Evolutionary conservation across 2,113 vertebrate genomes (phyloP).

Genomic region (Orycteropus afer): DNA sequence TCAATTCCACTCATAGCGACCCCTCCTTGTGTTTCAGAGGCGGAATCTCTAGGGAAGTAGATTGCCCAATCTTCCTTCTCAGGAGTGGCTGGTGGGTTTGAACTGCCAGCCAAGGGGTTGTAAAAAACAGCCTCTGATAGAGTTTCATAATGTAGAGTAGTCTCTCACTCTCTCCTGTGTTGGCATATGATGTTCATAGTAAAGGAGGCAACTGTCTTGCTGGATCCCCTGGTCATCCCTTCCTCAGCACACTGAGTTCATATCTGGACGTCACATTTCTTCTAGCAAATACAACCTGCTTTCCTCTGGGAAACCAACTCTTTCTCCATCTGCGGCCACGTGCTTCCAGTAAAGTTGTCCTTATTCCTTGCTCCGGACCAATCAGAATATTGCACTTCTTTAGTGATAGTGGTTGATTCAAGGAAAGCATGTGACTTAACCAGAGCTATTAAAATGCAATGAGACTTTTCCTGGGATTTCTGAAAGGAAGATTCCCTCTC

Average conservation of each 20-base stretch:
- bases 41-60: no score
- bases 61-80: no score
- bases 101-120: no score
- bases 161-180: not conserved
- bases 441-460: not conserved
- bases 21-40: no score
- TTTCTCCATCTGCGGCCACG: not conserved
- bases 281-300: not conserved
- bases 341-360: not conserved
- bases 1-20: no score
- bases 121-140: not conserved
- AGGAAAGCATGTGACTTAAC: no score
- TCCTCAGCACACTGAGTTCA: not conserved
- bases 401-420: not conserved
- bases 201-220: not conserved
- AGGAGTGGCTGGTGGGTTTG: no score
- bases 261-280: not conserved
- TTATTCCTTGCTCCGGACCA: not conserved
- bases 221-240: not conserved
- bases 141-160: not conserved
- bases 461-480: conserved; percentile 10
- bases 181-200: not conserved
- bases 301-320: not conserved
- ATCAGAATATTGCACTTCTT: not conserved
- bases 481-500: not conserved